Evolutionary conservation across 2,113 vertebrate species (phyloP).

Genomic region (Calonectris borealis): DNA sequence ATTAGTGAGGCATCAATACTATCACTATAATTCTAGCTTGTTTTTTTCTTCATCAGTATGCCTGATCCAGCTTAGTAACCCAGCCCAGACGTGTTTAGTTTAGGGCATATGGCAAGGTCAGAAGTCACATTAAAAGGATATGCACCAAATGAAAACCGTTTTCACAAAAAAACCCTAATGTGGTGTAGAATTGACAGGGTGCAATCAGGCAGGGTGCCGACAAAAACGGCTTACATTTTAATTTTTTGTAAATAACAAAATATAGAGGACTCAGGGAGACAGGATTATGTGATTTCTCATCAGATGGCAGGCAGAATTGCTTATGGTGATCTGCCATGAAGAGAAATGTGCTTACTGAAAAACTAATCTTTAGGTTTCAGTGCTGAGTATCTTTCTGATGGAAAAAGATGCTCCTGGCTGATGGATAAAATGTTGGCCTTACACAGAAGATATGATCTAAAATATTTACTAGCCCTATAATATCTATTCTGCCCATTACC

Average conservation of each 20-base stretch:
- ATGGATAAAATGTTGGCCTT: not conserved
- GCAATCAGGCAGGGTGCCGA: not conserved
- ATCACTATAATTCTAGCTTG: not conserved
- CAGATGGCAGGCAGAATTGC: not conserved
- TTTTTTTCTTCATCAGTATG: not conserved
- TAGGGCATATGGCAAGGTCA: not conserved
- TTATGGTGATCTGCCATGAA: not conserved
- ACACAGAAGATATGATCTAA: not conserved
- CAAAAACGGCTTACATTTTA: not conserved
- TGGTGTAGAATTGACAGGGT: not conserved
- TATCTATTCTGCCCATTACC: not conserved
- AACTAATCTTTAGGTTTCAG: not conserved
- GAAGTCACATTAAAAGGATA: not conserved
- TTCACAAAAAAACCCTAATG: not conserved
- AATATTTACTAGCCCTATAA: not conserved
- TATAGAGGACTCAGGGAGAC: not conserved
- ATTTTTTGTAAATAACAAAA: not conserved
- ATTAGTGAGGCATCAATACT: constrained; percentile 15
- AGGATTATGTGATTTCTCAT: not conserved
- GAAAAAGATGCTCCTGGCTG: not conserved
- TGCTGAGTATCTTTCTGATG: not conserved
- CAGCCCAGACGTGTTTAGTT: not conserved
- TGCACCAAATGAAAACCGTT: not conserved
- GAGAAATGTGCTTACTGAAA: not conserved
- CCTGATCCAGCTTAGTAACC: not conserved